These are phyloP conservation scores for Bergia sp. DNA, from an alignment of 92 coral and sea anemone genomes.

Conservation along the genomic window DNA sequence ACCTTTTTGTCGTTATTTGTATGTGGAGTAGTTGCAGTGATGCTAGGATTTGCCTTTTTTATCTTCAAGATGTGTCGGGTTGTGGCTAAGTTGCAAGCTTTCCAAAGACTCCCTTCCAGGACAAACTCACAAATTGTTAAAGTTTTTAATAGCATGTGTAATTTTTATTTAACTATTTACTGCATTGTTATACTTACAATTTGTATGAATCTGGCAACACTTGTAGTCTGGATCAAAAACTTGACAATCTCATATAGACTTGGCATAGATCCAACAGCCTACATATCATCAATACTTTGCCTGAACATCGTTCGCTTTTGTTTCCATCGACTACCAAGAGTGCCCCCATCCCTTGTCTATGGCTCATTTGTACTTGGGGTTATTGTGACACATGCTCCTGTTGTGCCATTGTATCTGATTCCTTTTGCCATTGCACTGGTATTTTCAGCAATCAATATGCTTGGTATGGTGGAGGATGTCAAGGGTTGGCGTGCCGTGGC, in stretches of 20 bases:
- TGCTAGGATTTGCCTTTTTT: constrained; percentile 62
- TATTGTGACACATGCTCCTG: constrained; percentile 73
- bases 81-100: constrained; percentile 54
- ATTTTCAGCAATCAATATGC: constrained; percentile 67
- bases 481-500: constrained; percentile 16
- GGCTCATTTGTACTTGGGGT: constrained; percentile 73
- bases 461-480: constrained; percentile 41
- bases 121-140: constrained; percentile 42
- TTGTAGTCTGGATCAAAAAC: constrained; percentile 75
- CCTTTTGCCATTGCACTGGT: constrained; percentile 72
- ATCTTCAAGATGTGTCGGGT: constrained; percentile 69
- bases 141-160: constrained; percentile 56
- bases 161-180: constrained; percentile 68
- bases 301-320: constrained; percentile 63
- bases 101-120: constrained; percentile 42
- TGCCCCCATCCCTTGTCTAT: constrained; percentile 78
- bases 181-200: constrained; percentile 58
- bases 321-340: constrained; percentile 63
- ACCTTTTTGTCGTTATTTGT: constrained; percentile 60
- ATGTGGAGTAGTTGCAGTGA: constrained; percentile 73
- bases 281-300: constrained; percentile 69
- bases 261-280: constrained; percentile 66
- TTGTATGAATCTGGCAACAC: constrained; percentile 60
- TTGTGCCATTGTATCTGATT: constrained; percentile 70
- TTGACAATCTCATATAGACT: constrained; percentile 56